These are phyloP conservation scores for Drosophila simulans DNA, from an alignment of 1,140 invertebrate species.

Conservation along the genomic window DNA sequence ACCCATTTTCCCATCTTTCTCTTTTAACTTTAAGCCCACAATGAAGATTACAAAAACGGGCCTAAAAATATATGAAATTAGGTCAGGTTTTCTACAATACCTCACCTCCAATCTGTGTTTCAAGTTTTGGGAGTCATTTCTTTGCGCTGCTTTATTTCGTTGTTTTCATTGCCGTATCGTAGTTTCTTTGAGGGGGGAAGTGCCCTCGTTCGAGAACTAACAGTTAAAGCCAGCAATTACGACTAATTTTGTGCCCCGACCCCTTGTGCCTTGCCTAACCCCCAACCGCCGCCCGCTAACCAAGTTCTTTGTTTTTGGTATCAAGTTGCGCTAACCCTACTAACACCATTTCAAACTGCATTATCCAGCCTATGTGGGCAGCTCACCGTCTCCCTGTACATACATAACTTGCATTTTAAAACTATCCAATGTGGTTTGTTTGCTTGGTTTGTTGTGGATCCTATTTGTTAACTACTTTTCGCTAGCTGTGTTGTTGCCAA, in stretches of 20 bases:
- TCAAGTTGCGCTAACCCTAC: conserved; percentile 44
- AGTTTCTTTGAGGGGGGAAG: conserved; percentile 32
- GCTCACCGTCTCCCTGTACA: conserved; percentile 11
- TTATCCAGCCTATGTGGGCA: conserved; percentile 24
- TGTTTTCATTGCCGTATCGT: conserved; percentile 40
- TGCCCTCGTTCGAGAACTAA: conserved; percentile 28
- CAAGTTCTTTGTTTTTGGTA: conserved; percentile 34
- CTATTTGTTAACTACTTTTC: conserved; percentile 34
- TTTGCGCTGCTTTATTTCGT: conserved; percentile 38
- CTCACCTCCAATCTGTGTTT: conserved; percentile 11
- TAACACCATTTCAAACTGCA: conserved; percentile 47
- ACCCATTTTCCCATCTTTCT: not conserved
- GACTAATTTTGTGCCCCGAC: conserved; percentile 47
- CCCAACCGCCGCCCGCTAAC: conserved; percentile 5
- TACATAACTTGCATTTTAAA: conserved; percentile 34
- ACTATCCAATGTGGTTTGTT: conserved; percentile 49
- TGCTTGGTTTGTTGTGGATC: conserved; percentile 54
- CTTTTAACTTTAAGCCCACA: not conserved
- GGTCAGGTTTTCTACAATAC: conserved; percentile 1
- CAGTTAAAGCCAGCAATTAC: conserved; percentile 48
- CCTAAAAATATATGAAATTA: not conserved
- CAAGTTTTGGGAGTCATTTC: conserved; percentile 39
- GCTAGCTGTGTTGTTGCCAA: conserved; percentile 56
- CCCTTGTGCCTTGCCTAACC: conserved; percentile 24
- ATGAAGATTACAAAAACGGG: not conserved